A percentile compares a stretch with the other conserved stretches of the same genome.
Evolutionary conservation across 2,113 vertebrate species (phyloP).

Genomic region (Lepisosteus oculatus): DNA sequence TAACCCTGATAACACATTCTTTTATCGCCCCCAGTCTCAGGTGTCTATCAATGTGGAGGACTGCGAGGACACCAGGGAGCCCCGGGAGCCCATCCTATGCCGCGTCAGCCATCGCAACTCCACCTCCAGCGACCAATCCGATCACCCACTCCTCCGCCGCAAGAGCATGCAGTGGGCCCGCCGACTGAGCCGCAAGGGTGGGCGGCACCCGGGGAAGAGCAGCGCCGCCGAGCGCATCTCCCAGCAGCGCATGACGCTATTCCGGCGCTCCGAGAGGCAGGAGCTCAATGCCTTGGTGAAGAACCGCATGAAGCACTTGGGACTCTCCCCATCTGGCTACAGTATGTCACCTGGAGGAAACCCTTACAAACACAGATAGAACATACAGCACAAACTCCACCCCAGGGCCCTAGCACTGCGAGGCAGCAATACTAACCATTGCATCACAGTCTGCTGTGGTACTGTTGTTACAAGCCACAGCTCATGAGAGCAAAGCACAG

Average conservation of each 20-base stretch:
- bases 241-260: conserved; percentile 72
- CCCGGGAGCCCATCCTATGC: conserved; percentile 65
- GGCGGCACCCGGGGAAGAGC: conserved; percentile 54
- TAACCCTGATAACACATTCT: not conserved
- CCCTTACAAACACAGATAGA: too few relatives aligned
- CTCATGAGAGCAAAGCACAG: too few relatives aligned
- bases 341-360: conserved; percentile 49
- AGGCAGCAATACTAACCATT: too few relatives aligned
- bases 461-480: too few relatives aligned
- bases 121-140: conserved; percentile 68
- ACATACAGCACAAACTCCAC: too few relatives aligned
- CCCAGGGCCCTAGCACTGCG: too few relatives aligned
- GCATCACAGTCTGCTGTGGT: too few relatives aligned
- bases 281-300: conserved; percentile 72
- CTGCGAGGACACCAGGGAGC: conserved; percentile 73
- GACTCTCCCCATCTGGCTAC: conserved; percentile 70
- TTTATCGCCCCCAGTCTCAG: conserved; percentile 58
- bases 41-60: conserved; percentile 77
- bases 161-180: conserved; percentile 81
- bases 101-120: conserved; percentile 67
- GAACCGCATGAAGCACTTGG: conserved; percentile 74
- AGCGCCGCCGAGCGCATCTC: conserved; percentile 70
- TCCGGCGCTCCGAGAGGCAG: conserved; percentile 73
- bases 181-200: conserved; percentile 70
- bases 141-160: conserved; percentile 71